phyloP scores from a whole-genome alignment of 2,888 invertebrate genomes.

The Xestia sexstrigata region DNA sequence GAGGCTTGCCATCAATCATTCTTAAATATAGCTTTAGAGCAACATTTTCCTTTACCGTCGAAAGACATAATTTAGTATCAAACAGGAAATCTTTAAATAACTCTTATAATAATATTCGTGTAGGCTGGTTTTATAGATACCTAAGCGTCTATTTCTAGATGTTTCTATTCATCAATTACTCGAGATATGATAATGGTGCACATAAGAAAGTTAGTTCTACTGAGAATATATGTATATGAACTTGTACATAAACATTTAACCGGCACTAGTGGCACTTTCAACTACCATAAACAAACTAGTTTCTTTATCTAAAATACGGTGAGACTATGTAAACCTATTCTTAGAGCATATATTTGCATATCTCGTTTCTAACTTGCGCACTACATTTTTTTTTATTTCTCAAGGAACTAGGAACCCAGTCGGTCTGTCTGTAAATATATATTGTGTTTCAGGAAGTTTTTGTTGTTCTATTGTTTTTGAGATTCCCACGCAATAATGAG shows the following conservation, averaged over 20 bases:
- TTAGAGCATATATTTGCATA: constrained; percentile 45
- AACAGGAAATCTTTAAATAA: constrained; percentile 42
- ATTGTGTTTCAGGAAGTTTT: constrained; percentile 65
- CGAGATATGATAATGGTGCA: constrained; percentile 4
- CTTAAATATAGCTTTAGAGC: constrained; percentile 32
- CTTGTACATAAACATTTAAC: constrained; percentile 31
- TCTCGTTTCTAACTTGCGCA: constrained; percentile 46
- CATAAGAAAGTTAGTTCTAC: constrained; percentile 50
- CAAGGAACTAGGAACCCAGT: constrained; percentile 73
- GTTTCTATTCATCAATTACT: constrained; percentile 11
- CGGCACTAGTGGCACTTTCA: constrained; percentile 27
- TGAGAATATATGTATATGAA: constrained; percentile 15
- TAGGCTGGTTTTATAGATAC: constrained; percentile 2
- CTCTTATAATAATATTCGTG: constrained; percentile 25
- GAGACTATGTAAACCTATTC: constrained; percentile 49
- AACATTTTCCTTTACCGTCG: constrained; percentile 46
- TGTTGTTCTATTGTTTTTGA: constrained; percentile 60
- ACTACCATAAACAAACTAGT: constrained; percentile 55
- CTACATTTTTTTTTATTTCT: constrained; percentile 66
- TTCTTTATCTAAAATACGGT: constrained; percentile 48
- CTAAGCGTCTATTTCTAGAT: constrained; percentile 17
- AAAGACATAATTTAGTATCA: constrained; percentile 23
- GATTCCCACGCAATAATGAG: constrained; percentile 64
- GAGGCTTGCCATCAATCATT: constrained; percentile 44
- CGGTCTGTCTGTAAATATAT: constrained; percentile 52